Conservation (phyloP, 1,140 invertebrate genomes). For the Aphaenogaster floridana region DNA sequence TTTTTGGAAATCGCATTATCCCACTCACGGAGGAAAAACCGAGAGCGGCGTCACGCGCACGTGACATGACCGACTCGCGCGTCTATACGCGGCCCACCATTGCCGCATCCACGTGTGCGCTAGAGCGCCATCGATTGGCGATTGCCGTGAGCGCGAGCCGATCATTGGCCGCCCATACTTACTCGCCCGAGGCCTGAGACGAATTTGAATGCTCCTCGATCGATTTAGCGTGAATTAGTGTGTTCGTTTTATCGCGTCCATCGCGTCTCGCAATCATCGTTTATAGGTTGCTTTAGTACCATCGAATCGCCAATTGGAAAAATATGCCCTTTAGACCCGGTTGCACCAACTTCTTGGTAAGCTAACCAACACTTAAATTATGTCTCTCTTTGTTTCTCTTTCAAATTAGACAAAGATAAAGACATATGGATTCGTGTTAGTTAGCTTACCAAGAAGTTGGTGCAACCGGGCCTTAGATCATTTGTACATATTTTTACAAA, state of each 20-base stretch:
- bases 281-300: background rate
- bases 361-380: too few relatives aligned
- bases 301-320: background rate
- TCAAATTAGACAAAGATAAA: too few relatives aligned
- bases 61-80: background rate
- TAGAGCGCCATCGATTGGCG: background rate
- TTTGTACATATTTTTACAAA: too few relatives aligned
- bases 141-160: background rate
- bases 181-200: too few relatives aligned
- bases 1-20: constrained; percentile 4
- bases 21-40: background rate
- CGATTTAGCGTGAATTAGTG: background rate
- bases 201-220: constrained; percentile 3
- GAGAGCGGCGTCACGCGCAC: background rate
- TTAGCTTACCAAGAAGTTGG: too few relatives aligned
- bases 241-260: background rate
- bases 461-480: too few relatives aligned
- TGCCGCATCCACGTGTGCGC: background rate
- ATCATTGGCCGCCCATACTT: background rate
- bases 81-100: background rate
- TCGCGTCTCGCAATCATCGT: background rate
- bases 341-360: too few relatives aligned
- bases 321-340: background rate
- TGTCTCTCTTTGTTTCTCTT: too few relatives aligned
- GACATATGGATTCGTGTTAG: too few relatives aligned